These are phyloP conservation scores for Trilocha varians DNA, from an alignment of 2,888 invertebrate species.

Conservation along the genomic window DNA sequence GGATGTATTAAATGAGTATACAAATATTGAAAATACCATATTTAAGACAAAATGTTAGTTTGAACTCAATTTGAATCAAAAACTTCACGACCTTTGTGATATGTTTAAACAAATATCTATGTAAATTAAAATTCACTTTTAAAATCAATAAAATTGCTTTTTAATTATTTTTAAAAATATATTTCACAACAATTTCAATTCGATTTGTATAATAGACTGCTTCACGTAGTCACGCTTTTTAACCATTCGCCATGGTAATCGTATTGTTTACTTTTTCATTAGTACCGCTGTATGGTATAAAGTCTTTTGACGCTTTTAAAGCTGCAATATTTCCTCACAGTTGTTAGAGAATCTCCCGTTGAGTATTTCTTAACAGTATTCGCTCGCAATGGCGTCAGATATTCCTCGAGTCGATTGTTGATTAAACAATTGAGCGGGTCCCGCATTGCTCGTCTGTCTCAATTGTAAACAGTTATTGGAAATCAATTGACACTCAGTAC, in stretches of 20 bases:
- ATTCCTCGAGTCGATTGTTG: conserved; percentile 48
- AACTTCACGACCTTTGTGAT: too few relatives aligned
- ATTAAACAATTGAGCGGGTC: conserved; percentile 59
- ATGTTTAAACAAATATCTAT: not conserved
- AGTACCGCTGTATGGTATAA: conserved; percentile 1
- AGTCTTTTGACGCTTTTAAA: not conserved
- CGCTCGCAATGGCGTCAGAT: conserved; percentile 37
- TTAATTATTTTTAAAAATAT: not conserved
- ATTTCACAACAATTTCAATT: not conserved
- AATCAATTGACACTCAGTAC: conserved; percentile 62
- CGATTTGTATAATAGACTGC: not conserved
- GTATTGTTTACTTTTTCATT: conserved; percentile 3
- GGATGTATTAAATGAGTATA: not conserved
- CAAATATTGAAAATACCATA: not conserved
- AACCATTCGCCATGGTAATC: not conserved
- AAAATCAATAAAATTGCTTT: not conserved
- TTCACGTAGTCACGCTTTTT: conserved; percentile 10
- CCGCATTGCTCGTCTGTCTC: conserved; percentile 60
- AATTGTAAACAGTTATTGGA: conserved; percentile 68
- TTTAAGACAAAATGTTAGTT: too few relatives aligned
- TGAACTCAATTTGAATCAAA: too few relatives aligned
- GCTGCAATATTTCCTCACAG: conserved; percentile 25
- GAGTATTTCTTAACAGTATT: conserved; percentile 38
- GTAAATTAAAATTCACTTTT: not conserved
- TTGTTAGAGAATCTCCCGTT: conserved; percentile 34